Base-by-base conservation (phyloP, 2,797 vertebrate species). In the Tiaroga cobitis region DNA sequence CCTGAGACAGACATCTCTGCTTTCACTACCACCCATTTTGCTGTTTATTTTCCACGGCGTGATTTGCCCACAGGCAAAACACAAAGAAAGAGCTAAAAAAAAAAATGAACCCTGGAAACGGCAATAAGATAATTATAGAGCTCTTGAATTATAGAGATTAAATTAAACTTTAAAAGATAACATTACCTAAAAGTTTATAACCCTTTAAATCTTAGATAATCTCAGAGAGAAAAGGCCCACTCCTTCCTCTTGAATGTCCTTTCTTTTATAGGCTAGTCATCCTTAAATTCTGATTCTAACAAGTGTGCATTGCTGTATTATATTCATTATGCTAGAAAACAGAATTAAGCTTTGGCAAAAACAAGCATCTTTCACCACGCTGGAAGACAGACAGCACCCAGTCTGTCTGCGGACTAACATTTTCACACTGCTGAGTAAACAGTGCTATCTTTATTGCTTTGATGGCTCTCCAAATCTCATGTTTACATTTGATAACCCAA, bases 401-500 rank as follows among this genome's bases (percentile, higher is more conserved):
- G 87, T 21, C 74, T 78, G 81, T 70, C 46, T 87, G 86, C 72
- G 46, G 84, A 92, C 90, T 88, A 90, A n/a, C 75, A 76, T 77
- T 90, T 92, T 95, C 93, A 86, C 93, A 92, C 94, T 92, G 89
- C 89, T 92, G 92, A 92, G 92, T 88, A 90, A 94, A 93, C 92
- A 96, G 85, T 90, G 87, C 90, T 93, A 91, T 93, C 94, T 95
- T 94, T 92, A 92, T 90, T 89, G 87, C 91, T 84, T 89, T 90
- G 91, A 94, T 93, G 92, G 92, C 88, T 90, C 88, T 94, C 92
- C 92, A 90, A 90, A 90, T 91, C 88, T 91, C 84, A 92, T 94
- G 90, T 86, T 90, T 93, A 89, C 90, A 91, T 89, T 86, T 91
- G 95, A 96, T 95, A 96, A 94, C 92, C 87, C 89, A 90, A 85